Evolutionary conservation across 2,888 invertebrate species (phyloP), one percentile per base, ranked within the genome.

Genomic region (Xestia sexstrigata): DNA sequence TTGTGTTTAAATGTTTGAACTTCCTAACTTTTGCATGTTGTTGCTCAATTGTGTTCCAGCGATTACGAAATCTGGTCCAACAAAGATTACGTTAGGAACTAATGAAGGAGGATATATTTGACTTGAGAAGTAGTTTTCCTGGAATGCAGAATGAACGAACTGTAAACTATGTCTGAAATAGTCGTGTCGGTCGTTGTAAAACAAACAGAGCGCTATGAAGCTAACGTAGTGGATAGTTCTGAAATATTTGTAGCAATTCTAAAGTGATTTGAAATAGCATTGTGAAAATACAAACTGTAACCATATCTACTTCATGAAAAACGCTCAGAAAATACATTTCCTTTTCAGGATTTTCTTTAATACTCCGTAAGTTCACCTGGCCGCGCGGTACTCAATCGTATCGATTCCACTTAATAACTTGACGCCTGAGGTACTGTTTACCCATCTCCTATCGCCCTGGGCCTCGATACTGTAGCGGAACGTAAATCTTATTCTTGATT

Each of bases 351-450:
- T 84, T 71, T 52, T 49, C n/a, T 60, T 60, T 42, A 60, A 55
- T 60, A 65, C 52, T 30, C 39, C 13, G 35, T 39, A 80, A 69
- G 17, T 68, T 60, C 30, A 45, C 17, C 35, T 47, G 26, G 62
- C 66, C 20, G 45, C 39, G 60, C 63, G 49, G n/a, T 76, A 81
- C 74, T 72, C 70, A 76, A 76, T 81, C 62, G 49, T 65, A 86
- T 83, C 71, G 78, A 88, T 86, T 83, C 83, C 73, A 86, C 78
- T 81, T 77, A 78, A 75, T 74, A 74, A 74, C 65, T 75, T 68
- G 80, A 69, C 63, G 70, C 68, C 71, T 65, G 63, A 70, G 70
- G 66, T 55, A 69, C 85, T 74, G 9, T 75, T 76, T 78, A 81
- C 81, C 76, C 76, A 77, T 83, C 66, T 76, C 39, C 70, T 39